These are phyloP conservation scores for Halocaridina rubra DNA, from an alignment of 2,888 invertebrate genomes.

Conservation along the genomic window DNA sequence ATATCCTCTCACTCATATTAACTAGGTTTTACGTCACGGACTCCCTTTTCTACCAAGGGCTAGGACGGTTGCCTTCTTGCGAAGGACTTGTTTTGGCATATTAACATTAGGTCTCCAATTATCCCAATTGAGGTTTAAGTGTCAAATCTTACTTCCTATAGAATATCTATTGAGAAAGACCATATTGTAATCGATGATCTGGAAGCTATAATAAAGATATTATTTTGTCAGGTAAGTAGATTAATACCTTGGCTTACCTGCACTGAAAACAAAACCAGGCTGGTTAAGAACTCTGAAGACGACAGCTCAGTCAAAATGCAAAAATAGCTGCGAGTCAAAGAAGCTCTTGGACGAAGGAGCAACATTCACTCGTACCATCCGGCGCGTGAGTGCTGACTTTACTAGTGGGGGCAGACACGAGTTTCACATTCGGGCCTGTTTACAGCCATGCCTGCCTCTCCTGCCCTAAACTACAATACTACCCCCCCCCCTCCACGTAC, in stretches of 20 bases:
- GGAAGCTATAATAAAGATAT: neutral
- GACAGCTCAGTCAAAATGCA: too few species aligned
- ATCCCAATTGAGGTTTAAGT: too few species aligned
- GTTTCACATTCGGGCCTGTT: neutral
- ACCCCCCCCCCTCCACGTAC: neutral
- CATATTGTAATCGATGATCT: neutral
- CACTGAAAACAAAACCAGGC: neutral
- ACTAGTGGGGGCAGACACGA: neutral
- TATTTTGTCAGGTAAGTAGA: neutral
- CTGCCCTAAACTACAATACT: neutral
- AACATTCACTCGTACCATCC: too few species aligned
- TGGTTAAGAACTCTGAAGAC: neutral
- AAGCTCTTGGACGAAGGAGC: neutral
- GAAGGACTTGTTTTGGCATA: too few species aligned
- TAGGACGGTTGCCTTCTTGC: too few species aligned
- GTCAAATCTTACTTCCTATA: too few species aligned
- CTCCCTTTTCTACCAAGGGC: too few species aligned
- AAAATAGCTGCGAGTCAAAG: neutral
- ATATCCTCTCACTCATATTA: neutral
- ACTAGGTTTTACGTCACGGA: too few species aligned
- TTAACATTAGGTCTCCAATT: neutral
- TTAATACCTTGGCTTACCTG: neutral
- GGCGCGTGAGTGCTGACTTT: constrained; percentile 14
- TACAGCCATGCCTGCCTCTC: neutral
- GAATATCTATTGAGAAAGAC: too few species aligned